A percentile compares a stretch with the other conserved stretches of the same genome.
Conservation (phyloP, 2,888 invertebrate genomes). For the Torymus auratus region DNA sequence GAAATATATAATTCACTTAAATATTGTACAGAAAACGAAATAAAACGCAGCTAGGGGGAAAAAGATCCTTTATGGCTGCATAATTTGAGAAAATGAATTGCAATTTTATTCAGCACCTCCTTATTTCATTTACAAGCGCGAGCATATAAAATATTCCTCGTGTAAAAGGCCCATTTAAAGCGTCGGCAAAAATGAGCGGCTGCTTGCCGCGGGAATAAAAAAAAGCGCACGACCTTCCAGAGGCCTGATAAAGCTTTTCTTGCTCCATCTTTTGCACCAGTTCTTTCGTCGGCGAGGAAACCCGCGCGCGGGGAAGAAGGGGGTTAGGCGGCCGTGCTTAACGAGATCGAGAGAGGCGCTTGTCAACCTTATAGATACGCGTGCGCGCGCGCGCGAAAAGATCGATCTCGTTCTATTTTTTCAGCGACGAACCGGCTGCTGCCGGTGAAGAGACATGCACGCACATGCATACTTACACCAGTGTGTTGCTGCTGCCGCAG, state of each 20-base stretch:
- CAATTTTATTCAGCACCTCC: slow-evolving; percentile 22
- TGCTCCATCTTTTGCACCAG: slow-evolving; percentile 1
- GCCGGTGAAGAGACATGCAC: neutral
- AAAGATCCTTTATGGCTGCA: neutral
- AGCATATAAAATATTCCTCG: neutral
- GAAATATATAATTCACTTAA: no score
- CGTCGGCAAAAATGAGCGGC: neutral
- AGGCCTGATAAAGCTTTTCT: slow-evolving; percentile 25
- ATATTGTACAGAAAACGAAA: no score
- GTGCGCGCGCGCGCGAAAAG: slow-evolving; percentile 11
- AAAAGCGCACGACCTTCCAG: slow-evolving; percentile 19
- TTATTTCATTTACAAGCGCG: neutral
- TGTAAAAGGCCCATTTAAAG: slow-evolving; percentile 15
- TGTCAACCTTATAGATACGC: slow-evolving; percentile 30
- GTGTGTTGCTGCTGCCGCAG: neutral
- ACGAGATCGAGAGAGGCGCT: slow-evolving; percentile 42
- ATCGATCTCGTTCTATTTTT: slow-evolving; percentile 50
- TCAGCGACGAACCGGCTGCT: slow-evolving; percentile 32
- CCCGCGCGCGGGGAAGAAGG: neutral
- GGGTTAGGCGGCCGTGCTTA: slow-evolving; percentile 7
- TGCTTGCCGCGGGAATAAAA: neutral
- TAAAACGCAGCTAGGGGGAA: no score
- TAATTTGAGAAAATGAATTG: slow-evolving; percentile 11
- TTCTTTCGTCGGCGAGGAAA: slow-evolving; percentile 7
- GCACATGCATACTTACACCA: neutral